Evolutionary conservation across 2,113 vertebrate species (phyloP).

Genomic region (Ochotona curzoniae): DNA sequence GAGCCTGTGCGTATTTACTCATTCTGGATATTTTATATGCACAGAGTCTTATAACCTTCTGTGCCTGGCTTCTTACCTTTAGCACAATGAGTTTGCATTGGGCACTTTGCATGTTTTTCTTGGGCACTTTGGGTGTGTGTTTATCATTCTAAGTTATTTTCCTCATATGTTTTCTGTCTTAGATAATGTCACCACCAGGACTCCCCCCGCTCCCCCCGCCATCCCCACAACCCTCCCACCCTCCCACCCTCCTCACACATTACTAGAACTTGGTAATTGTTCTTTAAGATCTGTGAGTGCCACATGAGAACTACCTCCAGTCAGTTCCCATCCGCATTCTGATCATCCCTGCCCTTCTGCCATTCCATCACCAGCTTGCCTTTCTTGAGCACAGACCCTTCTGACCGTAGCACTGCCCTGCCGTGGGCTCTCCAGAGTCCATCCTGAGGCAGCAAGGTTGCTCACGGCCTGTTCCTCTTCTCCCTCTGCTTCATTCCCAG

Average conservation of each 20-base stretch:
- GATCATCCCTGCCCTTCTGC: not conserved
- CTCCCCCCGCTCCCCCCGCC: not conserved
- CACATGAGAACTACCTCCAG: not conserved
- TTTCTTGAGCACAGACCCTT: not conserved
- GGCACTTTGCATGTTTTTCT: not conserved
- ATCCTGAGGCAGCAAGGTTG: accelerated
- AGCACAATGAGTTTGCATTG: not conserved
- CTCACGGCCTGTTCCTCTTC: not conserved
- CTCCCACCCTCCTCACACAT: too few relatives aligned
- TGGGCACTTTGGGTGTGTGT: not conserved
- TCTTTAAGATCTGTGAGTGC: not conserved
- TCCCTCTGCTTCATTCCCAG: not conserved
- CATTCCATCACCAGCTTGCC: not conserved
- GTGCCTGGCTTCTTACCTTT: not conserved
- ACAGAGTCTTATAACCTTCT: not conserved
- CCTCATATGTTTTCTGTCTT: not conserved
- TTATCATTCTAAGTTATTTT: not conserved
- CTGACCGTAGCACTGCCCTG: not conserved
- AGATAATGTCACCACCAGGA: not conserved
- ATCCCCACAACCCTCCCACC: too few relatives aligned
- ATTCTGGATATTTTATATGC: not conserved
- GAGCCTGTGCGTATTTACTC: not conserved
- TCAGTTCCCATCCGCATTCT: not conserved
- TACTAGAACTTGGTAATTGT: not conserved
- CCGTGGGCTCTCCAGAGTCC: not conserved